phyloP scores from a whole-genome alignment of 2,888 invertebrate species.

The Coelinius sp. region DNA sequence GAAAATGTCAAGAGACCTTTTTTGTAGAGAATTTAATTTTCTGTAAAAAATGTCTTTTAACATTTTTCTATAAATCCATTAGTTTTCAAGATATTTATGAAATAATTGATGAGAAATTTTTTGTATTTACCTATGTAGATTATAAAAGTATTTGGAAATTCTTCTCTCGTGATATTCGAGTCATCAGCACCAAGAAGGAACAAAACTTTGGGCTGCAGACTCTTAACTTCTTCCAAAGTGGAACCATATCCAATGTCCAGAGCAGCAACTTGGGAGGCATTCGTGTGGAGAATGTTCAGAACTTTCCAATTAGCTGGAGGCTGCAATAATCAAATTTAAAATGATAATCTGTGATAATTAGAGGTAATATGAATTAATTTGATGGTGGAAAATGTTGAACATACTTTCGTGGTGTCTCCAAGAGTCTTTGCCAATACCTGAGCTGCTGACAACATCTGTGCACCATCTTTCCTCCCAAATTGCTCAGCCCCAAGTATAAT shows the following conservation, averaged over 20 bases:
- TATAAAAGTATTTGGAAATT: slow-evolving; percentile 86
- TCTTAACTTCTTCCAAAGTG: slow-evolving; percentile 76
- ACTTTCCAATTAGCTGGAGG: slow-evolving; percentile 79
- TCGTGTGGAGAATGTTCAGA: slow-evolving; percentile 94
- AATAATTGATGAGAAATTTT: no score
- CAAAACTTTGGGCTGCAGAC: slow-evolving; percentile 82
- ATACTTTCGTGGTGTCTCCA: slow-evolving; percentile 74
- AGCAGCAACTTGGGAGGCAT: slow-evolving; percentile 94
- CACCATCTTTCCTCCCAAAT: slow-evolving; percentile 84
- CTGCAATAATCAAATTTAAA: slow-evolving; percentile 50
- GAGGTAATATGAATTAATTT: neutral
- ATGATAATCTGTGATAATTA: slow-evolving; percentile 10
- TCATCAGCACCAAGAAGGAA: slow-evolving; percentile 96
- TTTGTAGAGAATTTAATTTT: neutral
- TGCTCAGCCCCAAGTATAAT: slow-evolving; percentile 93
- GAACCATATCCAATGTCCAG: slow-evolving; percentile 94
- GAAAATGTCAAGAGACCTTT: neutral
- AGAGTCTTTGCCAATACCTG: slow-evolving; percentile 80
- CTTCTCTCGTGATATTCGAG: slow-evolving; percentile 81
- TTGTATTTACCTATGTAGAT: slow-evolving; percentile 84
- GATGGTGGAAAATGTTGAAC: slow-evolving; percentile 7
- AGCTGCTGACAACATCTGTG: slow-evolving; percentile 81
- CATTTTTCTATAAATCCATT: neutral
- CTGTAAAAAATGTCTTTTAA: neutral
- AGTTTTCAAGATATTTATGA: neutral